A percentile compares a stretch with the other conserved stretches of the same genome.
These are phyloP conservation scores for Calidris pugnax DNA, from an alignment of 2,113 vertebrate species.

Conservation along the genomic window DNA sequence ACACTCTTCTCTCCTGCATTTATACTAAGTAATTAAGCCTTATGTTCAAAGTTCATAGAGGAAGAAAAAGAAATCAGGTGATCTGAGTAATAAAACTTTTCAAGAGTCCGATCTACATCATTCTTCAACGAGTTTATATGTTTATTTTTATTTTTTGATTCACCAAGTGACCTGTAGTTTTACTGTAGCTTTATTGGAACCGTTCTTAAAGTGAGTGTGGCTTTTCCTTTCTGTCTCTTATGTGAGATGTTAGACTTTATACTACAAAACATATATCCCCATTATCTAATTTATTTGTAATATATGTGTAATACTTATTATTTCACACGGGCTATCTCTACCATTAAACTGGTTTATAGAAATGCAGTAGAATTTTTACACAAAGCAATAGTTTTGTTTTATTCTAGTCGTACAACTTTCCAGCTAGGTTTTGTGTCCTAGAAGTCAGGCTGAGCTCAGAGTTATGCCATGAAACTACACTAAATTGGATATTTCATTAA, in stretches of 20 bases:
- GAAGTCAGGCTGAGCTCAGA: conserved; percentile 19
- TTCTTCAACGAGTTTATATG: background rate
- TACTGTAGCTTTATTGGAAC: background rate
- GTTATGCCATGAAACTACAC: background rate
- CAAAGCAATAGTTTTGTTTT: background rate
- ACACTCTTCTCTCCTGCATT: background rate
- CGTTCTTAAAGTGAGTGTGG: background rate
- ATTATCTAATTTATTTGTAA: background rate
- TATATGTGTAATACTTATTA: background rate
- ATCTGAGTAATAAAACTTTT: background rate
- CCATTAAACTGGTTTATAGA: background rate
- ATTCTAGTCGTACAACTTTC: background rate
- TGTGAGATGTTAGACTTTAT: background rate
- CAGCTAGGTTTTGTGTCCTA: background rate
- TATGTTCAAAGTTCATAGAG: background rate
- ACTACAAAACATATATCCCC: background rate
- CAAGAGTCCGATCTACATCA: background rate
- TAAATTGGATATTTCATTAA: conserved; percentile 38
- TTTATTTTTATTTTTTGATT: background rate
- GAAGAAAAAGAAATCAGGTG: background rate
- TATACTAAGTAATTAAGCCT: background rate
- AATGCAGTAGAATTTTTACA: background rate
- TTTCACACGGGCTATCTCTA: background rate
- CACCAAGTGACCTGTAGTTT: background rate
- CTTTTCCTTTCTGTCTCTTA: background rate